Evolutionary conservation across 2,888 invertebrate genomes (phyloP).

Genomic region (Mactromeris polynyma): DNA sequence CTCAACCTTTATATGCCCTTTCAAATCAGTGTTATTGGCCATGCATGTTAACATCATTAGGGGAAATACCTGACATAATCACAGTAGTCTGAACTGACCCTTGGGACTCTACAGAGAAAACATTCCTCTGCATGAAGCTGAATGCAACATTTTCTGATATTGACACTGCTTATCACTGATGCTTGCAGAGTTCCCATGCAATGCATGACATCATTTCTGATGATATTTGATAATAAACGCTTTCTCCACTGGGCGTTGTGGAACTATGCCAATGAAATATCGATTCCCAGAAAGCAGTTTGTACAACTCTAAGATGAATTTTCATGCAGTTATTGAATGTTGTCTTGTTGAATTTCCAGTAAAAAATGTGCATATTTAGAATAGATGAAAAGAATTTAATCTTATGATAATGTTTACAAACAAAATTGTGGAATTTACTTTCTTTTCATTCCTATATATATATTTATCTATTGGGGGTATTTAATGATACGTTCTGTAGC

Average conservation of each 20-base stretch:
- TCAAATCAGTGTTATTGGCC: neutral
- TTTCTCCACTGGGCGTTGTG: neutral
- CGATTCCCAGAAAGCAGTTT: neutral
- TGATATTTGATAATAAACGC: constrained; percentile 8
- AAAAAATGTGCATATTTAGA: no score
- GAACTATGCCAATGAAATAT: constrained; percentile 9
- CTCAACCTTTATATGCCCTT: no score
- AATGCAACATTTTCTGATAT: neutral
- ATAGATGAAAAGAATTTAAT: no score
- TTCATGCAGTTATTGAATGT: neutral
- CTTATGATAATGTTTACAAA: no score
- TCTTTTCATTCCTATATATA: no score
- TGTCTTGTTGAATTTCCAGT: neutral
- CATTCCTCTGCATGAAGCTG: neutral
- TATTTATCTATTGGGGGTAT: no score
- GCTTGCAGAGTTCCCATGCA: neutral
- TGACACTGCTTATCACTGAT: neutral
- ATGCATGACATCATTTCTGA: constrained; percentile 13
- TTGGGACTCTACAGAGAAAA: neutral
- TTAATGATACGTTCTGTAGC: no score
- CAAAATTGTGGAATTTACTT: no score
- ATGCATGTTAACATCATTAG: neutral
- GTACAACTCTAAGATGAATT: neutral
- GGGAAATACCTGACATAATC: neutral
- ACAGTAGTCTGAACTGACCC: neutral